These are phyloP conservation scores for Cecropterus lyciades DNA, from an alignment of 1,140 invertebrate species.

Conservation along the genomic window DNA sequence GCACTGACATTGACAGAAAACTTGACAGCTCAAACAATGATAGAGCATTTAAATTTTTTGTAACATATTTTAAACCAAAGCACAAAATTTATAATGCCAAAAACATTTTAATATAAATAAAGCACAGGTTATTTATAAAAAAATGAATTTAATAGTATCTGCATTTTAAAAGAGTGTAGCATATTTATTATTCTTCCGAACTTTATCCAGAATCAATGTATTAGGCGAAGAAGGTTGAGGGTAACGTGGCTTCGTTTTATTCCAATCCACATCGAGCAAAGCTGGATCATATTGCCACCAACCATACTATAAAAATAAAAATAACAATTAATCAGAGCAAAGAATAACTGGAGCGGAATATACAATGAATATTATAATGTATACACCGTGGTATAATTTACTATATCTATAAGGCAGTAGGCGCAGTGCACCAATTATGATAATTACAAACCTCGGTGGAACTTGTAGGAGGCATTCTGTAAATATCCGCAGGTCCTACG, in stretches of 20 bases:
- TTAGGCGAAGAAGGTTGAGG: conserved; percentile 68
- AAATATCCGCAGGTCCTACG: conserved; percentile 68
- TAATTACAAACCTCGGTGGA: conserved; percentile 56
- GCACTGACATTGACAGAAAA: conserved; percentile 12
- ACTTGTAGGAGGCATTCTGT: conserved; percentile 58
- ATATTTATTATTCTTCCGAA: conserved; percentile 75
- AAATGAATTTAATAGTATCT: too few relatives aligned
- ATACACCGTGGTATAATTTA: too few relatives aligned
- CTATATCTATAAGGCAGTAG: too few relatives aligned
- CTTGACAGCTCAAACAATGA: neutral
- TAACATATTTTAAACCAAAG: too few relatives aligned
- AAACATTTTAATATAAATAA: too few relatives aligned
- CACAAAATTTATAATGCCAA: too few relatives aligned
- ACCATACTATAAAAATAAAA: conserved; percentile 56
- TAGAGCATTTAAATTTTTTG: neutral
- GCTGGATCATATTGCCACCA: conserved; percentile 69
- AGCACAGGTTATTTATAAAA: too few relatives aligned
- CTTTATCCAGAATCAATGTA: conserved; percentile 65
- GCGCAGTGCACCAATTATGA: too few relatives aligned
- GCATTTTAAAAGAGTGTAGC: conserved; percentile 63
- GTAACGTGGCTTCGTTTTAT: conserved; percentile 55
- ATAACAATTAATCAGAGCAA: too few relatives aligned
- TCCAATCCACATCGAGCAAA: conserved; percentile 53
- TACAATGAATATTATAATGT: too few relatives aligned
- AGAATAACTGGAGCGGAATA: too few relatives aligned